Evolutionary conservation across 2,113 vertebrate species (phyloP), one percentile per base, ranked within the genome.

Genomic region (Trochalopteron elliotii): DNA sequence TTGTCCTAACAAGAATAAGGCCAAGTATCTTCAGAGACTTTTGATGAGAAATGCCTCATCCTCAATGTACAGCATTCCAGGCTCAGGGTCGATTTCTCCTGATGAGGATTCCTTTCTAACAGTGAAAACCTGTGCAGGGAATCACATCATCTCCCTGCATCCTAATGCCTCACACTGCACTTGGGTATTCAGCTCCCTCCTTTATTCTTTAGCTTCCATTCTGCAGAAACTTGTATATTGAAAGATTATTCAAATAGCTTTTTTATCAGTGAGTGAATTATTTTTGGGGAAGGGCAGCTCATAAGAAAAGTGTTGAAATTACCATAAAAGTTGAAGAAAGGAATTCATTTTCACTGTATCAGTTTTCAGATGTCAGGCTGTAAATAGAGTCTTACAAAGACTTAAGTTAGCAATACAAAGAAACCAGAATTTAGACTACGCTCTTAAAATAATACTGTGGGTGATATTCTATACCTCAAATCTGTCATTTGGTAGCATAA

Each of bases 241-340:
- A 67, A 96, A 93, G 91, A 89, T 80, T 83, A 95, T 90, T 93
- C 71, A 94, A 91, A 94, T 74, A 70, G 75, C 59, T 87, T 87
- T 87, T 93, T 87, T 93, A 82, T 91, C 87, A 86, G 87, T 39
- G 75, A 95, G 42, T 55, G 59, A 90, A 88, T 93, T 81, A 93
- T 89, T 94, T 94, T 93, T 47, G n/a, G 63, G 55, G 76, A 94
- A 92, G 93, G 90, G 86, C 64, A 75, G 59, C 39, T 80, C 33
- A 21, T 59, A 44, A 80, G 75, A 70, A 90, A 84, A 93, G 59
- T 72, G 70, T 83, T 74, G 85, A 88, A 91, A 97, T 94, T 90
- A 52, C 67, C 76, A 81, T 87, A 75, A 64, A 95, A 92, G 47
- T 83, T 86, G 76, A 92, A 88, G 68, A 83, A 85, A 87, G 68